A percentile compares a stretch with the other conserved stretches of the same genome.
These are phyloP conservation scores for Myiothlypis coronata DNA, from an alignment of 2,797 vertebrate genomes.

Conservation along the genomic window DNA sequence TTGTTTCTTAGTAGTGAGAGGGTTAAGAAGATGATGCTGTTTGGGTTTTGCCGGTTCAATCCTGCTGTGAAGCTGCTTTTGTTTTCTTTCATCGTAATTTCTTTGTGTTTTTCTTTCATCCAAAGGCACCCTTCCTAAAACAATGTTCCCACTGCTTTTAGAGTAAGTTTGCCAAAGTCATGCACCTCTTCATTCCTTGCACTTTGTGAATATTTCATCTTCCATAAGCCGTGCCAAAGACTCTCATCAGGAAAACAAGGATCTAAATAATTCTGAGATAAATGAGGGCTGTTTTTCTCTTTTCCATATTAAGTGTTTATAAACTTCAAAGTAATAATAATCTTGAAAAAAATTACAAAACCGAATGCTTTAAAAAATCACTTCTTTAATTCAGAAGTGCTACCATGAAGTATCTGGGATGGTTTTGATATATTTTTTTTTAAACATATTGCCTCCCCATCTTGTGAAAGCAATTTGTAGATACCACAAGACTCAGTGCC, in stretches of 20 bases:
- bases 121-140: neutral
- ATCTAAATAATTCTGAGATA: neutral
- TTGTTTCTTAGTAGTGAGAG: neutral
- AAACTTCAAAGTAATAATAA: neutral
- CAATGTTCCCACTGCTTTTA: neutral
- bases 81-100: neutral
- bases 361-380: neutral
- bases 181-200: neutral
- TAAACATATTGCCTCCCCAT: fast-evolving
- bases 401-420: neutral
- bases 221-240: neutral
- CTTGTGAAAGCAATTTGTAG: neutral
- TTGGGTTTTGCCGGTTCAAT: neutral
- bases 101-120: neutral
- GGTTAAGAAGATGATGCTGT: neutral
- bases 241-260: neutral
- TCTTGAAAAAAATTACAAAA: neutral
- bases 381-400: neutral
- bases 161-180: neutral
- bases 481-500: neutral
- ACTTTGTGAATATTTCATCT: neutral
- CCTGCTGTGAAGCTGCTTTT: neutral
- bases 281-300: neutral
- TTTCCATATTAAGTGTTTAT: neutral
- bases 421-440: neutral